Percentiles rank a stretch among this genome's conserved stretches.
Evolutionary conservation across 2,888 invertebrate genomes (phyloP).

Genomic region (Synergus gifuensis): DNA sequence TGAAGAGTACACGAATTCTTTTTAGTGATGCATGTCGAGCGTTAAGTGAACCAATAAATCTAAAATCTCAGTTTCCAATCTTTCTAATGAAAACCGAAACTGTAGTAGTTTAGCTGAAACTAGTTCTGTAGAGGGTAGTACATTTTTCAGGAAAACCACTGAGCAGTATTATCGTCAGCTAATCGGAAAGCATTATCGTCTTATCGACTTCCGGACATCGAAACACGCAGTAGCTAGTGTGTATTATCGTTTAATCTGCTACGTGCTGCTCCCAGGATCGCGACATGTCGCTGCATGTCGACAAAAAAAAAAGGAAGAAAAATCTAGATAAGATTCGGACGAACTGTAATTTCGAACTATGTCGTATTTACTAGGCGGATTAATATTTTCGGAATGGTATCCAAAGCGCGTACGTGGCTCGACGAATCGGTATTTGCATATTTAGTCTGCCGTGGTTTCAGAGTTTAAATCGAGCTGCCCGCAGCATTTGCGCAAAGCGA

Average conservation of each 20-base stretch:
- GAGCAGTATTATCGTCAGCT: conserved; percentile 16
- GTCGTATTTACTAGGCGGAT: conserved; percentile 9
- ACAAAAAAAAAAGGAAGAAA: neutral
- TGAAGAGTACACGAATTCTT: too few relatives aligned
- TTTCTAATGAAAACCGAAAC: neutral
- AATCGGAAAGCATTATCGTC: conserved; percentile 34
- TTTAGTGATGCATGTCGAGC: neutral
- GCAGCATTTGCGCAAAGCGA: neutral
- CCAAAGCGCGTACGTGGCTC: conserved; percentile 34
- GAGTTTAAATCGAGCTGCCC: conserved; percentile 17
- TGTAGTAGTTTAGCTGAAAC: neutral
- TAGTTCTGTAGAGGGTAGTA: neutral
- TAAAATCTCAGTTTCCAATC: neutral
- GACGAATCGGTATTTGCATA: conserved; percentile 23
- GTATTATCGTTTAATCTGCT: conserved; percentile 26
- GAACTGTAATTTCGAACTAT: neutral
- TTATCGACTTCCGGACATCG: conserved; percentile 32
- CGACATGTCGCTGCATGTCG: conserved; percentile 24
- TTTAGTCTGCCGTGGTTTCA: conserved; percentile 5
- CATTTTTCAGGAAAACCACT: conserved; percentile 8
- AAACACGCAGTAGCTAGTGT: conserved; percentile 24
- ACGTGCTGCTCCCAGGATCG: conserved; percentile 5
- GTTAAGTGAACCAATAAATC: conserved; percentile 3
- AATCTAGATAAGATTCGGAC: neutral
- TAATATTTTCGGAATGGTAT: conserved; percentile 9